Evolutionary conservation across 2,888 invertebrate species (phyloP).

Genomic region (Agelastica alni): DNA sequence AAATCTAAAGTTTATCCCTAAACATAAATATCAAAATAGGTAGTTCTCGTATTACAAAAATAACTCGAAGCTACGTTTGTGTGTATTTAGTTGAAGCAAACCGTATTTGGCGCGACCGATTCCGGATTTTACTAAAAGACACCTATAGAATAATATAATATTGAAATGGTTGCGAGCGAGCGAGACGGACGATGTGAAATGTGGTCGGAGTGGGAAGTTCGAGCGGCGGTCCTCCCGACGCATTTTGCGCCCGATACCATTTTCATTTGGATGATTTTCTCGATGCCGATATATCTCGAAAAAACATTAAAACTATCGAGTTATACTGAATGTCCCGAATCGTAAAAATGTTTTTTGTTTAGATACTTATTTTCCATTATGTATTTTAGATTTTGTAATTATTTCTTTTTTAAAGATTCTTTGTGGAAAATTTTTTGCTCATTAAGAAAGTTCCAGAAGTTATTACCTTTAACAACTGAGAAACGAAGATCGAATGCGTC

Average conservation of each 20-base stretch:
- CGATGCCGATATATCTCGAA: too few species aligned
- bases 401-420: too few species aligned
- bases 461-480: too few species aligned
- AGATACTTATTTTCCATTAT: too few species aligned
- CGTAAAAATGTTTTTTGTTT: too few species aligned
- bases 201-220: constrained; percentile 23
- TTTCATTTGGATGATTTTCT: constrained; percentile 2
- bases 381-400: too few species aligned
- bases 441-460: too few species aligned
- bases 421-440: too few species aligned
- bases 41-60: constrained; percentile 18
- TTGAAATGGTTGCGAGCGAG: constrained; percentile 26
- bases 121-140: constrained; percentile 34
- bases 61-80: constrained; percentile 13
- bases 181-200: constrained; percentile 23
- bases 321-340: too few species aligned
- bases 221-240: constrained; percentile 5
- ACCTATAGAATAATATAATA: constrained; percentile 27
- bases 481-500: too few species aligned
- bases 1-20: too few species aligned
- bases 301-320: too few species aligned
- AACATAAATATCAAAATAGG: constrained; percentile 14
- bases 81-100: constrained; percentile 17
- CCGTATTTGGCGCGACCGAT: constrained; percentile 35
- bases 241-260: constrained; percentile 25